These are phyloP conservation scores for Cantharis lateralis DNA, from an alignment of 2,888 invertebrate genomes.

Conservation along the genomic window DNA sequence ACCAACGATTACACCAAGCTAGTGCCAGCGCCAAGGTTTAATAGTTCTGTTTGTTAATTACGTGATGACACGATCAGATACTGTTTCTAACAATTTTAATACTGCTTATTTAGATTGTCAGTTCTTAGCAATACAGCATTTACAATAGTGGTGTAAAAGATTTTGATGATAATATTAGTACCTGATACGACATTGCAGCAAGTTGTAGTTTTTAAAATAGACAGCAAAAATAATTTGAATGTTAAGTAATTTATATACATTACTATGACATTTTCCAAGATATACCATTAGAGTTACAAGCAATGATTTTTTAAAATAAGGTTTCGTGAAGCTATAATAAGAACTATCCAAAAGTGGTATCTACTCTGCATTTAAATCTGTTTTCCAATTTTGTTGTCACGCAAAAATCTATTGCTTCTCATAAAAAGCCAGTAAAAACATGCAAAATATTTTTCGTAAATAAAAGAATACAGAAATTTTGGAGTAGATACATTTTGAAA, in stretches of 20 bases:
- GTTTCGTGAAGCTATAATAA: not conserved
- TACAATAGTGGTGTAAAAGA: not conserved
- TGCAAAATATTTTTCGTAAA: not conserved
- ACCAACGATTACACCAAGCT: too few relatives aligned
- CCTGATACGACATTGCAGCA: too few relatives aligned
- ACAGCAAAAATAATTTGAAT: too few relatives aligned
- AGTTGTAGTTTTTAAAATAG: too few relatives aligned
- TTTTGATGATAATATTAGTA: too few relatives aligned
- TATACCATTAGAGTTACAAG: not conserved
- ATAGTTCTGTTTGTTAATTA: too few relatives aligned
- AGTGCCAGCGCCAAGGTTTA: too few relatives aligned
- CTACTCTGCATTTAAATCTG: not conserved
- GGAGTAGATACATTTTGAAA: not conserved
- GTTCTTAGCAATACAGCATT: not conserved
- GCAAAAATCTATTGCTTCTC: not conserved
- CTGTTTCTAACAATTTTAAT: not conserved
- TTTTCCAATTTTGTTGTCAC: not conserved
- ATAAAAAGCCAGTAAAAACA: not conserved
- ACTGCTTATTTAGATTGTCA: not conserved
- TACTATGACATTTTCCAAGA: too few relatives aligned
- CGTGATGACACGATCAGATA: not conserved
- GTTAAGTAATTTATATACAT: too few relatives aligned
- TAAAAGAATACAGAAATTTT: not conserved
- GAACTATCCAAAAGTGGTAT: not conserved
- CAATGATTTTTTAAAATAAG: not conserved